These are phyloP conservation scores for Drosophila anceps DNA, from an alignment of 2,888 invertebrate species.

Conservation along the genomic window DNA sequence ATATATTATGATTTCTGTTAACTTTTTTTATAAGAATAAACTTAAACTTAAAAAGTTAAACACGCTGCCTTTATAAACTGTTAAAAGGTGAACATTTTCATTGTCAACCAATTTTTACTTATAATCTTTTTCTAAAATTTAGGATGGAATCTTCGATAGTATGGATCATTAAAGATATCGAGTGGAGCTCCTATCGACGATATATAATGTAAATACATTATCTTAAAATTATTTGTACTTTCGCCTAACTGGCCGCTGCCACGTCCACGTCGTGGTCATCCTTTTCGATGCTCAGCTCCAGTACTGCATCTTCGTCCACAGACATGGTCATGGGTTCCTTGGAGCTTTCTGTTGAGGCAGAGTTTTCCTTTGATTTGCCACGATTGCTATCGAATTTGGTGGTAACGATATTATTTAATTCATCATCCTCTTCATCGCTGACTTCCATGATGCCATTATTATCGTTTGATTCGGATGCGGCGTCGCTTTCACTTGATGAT, in stretches of 20 bases:
- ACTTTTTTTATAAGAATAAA: not conserved
- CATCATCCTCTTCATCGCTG: slow-evolving; percentile 77
- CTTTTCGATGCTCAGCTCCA: slow-evolving; percentile 82
- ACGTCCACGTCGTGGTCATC: slow-evolving; percentile 77
- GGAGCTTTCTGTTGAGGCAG: slow-evolving; percentile 71
- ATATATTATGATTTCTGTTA: slow-evolving; percentile 19
- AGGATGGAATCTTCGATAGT: not conserved
- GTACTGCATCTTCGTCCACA: slow-evolving; percentile 81
- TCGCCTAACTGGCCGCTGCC: slow-evolving; percentile 55
- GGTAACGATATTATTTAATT: slow-evolving; percentile 49
- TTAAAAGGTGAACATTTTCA: not conserved
- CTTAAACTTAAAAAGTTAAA: not conserved
- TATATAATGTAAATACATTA: not conserved
- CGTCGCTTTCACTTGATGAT: slow-evolving; percentile 82
- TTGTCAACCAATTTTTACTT: not conserved
- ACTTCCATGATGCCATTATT: slow-evolving; percentile 74
- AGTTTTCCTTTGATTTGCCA: slow-evolving; percentile 54
- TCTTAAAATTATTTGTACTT: slow-evolving; percentile 1
- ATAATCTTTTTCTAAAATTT: not conserved
- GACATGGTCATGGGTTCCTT: slow-evolving; percentile 77
- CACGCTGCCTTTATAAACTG: not conserved
- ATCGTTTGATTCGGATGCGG: slow-evolving; percentile 48
- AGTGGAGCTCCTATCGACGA: not conserved
- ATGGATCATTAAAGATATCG: not conserved
- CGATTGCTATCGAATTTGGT: slow-evolving; percentile 55